phyloP scores from a whole-genome alignment of 2,113 vertebrate species.

The Tautogolabrus adspersus region DNA sequence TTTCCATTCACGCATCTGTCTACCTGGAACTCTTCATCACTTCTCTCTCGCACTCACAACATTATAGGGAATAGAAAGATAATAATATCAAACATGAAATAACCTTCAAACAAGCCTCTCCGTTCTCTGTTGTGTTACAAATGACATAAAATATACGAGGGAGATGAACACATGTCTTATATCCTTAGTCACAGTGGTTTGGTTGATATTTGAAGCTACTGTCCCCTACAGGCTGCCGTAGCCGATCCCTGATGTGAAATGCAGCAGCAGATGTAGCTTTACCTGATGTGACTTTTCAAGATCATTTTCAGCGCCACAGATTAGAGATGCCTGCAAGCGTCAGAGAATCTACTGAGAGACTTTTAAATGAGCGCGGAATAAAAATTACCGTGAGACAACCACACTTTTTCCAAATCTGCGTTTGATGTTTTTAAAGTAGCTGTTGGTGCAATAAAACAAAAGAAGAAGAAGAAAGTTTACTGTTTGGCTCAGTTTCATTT shows the following conservation, averaged over 20 bases:
- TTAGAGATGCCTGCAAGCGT: conserved; percentile 21
- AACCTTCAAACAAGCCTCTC: conserved; percentile 1
- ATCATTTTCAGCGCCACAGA: not conserved
- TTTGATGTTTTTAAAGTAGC: not conserved
- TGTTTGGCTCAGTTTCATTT: conserved; percentile 10
- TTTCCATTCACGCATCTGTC: conserved; percentile 25
- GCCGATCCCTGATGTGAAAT: conserved; percentile 36
- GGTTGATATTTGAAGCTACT: conserved; percentile 58
- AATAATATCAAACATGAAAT: conserved; percentile 29
- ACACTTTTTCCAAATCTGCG: not conserved
- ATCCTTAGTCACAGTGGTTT: conserved; percentile 74
- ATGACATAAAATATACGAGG: conserved; percentile 28
- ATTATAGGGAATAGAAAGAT: conserved; percentile 41
- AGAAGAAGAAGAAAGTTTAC: not conserved
- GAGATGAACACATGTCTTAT: not conserved
- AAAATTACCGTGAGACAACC: conserved; percentile 25
- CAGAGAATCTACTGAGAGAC: conserved; percentile 41
- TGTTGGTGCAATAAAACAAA: not conserved
- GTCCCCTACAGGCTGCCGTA: conserved; percentile 47
- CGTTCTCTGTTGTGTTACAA: conserved; percentile 19
- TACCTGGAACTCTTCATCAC: no score
- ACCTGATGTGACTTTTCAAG: conserved; percentile 57
- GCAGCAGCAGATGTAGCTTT: conserved; percentile 32
- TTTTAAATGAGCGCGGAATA: conserved; percentile 30
- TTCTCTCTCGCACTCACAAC: not conserved